Base-by-base conservation (phyloP, 2,888 invertebrate genomes). In the Elysia crispata region DNA sequence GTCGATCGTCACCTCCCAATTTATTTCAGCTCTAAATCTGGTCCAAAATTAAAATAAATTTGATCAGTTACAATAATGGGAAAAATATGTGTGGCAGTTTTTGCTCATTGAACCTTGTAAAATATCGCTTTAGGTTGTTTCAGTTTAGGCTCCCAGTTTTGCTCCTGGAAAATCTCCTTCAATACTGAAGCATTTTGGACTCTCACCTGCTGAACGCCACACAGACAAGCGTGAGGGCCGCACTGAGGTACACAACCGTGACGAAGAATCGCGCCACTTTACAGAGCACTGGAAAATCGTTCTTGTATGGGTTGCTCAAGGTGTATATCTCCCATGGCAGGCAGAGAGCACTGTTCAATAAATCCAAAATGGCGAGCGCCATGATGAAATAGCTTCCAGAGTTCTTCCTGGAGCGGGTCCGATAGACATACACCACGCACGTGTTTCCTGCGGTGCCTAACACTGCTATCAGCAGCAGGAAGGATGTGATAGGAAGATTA, bases 351-450 rank as follows among this genome's bases (percentile, higher is more conserved):
- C 87, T 86, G 20, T 86, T 87, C 31, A 86, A 74, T 15, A 89
- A 76, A 76, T 89, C 89, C 5, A 87, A 79, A 13, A 86, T 76
- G 1, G 87, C 88, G 62, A 88, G 77, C 62, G 85, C 85, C 76
- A 87, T 70, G 49, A 89, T 86, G 77, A 87, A 89, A 73, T 85
- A 87, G 50, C 85, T 84, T 13, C 88, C 86, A 3, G 88, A 85
- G 1, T 86, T 86, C 72, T 85, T 83, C 25, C 84, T 82, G 60
- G 86, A 82, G 25, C 85, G 84, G 62, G 85, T 83, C 57, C 81
- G 83, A 81, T 89, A 89, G 13, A 89, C 85, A 69, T 86, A 86
- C 41, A 85, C 83, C 66, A 89, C 88, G 28, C 87, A 81, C 41
- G 75, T 75, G 79, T 89, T 89, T 20, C 89, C 89, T 50, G 86